Percentiles rank a stretch among this genome's conserved stretches.
phyloP scores from a whole-genome alignment of 1,140 invertebrate genomes.

The Zaprionus ornatus region DNA sequence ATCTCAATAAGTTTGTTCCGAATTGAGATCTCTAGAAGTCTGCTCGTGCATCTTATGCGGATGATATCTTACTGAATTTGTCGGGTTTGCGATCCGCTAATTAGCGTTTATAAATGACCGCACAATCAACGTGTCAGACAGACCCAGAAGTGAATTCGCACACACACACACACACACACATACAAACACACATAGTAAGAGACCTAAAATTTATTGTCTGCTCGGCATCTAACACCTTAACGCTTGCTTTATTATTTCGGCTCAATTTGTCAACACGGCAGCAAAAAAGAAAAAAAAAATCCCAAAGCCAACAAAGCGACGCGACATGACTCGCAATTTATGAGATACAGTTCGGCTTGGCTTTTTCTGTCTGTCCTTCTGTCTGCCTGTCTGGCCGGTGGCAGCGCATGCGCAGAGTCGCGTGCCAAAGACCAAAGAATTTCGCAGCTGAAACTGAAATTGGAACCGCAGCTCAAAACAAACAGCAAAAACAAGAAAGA shows the following conservation, averaged over 20 bases:
- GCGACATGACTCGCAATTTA: conserved; percentile 56
- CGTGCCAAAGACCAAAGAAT: conserved; percentile 45
- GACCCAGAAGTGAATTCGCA: conserved; percentile 18
- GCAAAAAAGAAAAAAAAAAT: conserved; percentile 9
- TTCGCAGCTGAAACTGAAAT: neutral
- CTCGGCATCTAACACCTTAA: conserved; percentile 36
- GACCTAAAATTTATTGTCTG: conserved; percentile 15
- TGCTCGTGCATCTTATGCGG: neutral
- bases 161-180: conserved; percentile 6
- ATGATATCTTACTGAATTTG: conserved; percentile 7
- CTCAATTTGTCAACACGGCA: conserved; percentile 26
- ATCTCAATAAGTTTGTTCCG: neutral
- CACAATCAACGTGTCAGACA: conserved; percentile 21
- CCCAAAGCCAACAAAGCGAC: conserved; percentile 50
- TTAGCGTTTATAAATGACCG: conserved; percentile 24
- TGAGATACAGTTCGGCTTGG: conserved; percentile 15
- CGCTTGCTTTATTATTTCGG: conserved; percentile 31
- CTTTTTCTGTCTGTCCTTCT: neutral
- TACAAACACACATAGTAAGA: neutral
- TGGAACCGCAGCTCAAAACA: neutral
- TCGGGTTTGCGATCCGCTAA: conserved; percentile 14
- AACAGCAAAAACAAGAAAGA: neutral
- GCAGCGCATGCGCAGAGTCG: conserved; percentile 52
- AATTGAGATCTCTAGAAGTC: neutral
- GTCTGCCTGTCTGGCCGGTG: conserved; percentile 2